Evolutionary conservation across 2,888 invertebrate genomes (phyloP).

Genomic region (Drosophila diplacantha): DNA sequence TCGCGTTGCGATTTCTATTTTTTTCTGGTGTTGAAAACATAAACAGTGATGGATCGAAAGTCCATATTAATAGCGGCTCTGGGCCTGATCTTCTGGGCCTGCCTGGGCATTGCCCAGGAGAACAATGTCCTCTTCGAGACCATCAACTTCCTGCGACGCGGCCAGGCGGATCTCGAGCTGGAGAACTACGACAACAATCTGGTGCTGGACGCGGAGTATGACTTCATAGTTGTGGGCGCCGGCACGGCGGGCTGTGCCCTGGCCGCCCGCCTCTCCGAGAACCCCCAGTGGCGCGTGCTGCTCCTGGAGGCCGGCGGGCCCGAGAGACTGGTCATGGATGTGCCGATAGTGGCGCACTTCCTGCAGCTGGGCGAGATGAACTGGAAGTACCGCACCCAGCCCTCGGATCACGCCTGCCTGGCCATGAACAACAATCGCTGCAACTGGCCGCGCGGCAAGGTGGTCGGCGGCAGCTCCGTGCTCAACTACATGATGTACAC

Average conservation of each 20-base stretch:
- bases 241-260: conserved; percentile 89
- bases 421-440: conserved; percentile 87
- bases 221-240: conserved; percentile 88
- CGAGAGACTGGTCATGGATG: conserved; percentile 86
- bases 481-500: conserved; percentile 90
- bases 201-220: conserved; percentile 80
- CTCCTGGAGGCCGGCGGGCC: conserved; percentile 86
- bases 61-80: conserved; percentile 15
- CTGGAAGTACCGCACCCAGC: conserved; percentile 89
- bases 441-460: conserved; percentile 89
- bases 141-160: conserved; percentile 74
- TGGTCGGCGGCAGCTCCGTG: conserved; percentile 88
- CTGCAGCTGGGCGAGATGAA: conserved; percentile 85
- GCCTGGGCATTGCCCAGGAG: conserved; percentile 32
- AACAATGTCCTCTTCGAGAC: conserved; percentile 71
- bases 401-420: conserved; percentile 84
- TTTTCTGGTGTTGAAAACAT: background rate
- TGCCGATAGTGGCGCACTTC: conserved; percentile 85
- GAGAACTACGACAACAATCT: conserved; percentile 74
- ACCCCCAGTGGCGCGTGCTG: conserved; percentile 82
- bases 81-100: background rate
- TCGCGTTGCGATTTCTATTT: background rate
- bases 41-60: conserved; percentile 16
- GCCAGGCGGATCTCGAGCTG: conserved; percentile 72
- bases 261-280: conserved; percentile 86